phyloP scores from a whole-genome alignment of 2,797 vertebrate genomes.

The Furcifer pardalis region DNA sequence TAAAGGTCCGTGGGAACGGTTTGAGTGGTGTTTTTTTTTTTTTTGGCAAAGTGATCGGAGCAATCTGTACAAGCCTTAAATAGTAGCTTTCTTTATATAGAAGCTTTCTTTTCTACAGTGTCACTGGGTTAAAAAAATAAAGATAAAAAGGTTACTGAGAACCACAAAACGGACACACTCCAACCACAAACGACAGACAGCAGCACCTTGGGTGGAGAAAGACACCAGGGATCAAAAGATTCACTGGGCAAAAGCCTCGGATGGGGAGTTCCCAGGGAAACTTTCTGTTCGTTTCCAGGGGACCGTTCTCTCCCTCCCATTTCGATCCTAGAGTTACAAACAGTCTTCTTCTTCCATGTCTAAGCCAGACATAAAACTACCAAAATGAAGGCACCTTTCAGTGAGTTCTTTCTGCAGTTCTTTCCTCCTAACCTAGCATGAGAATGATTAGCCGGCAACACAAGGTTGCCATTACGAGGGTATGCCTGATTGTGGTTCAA shows the following conservation, averaged over 20 bases:
- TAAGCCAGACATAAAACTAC: too few species aligned
- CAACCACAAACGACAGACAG: neutral
- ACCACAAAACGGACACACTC: neutral
- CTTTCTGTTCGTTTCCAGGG: neutral
- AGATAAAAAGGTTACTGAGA: neutral
- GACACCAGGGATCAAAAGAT: neutral
- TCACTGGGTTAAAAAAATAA: neutral
- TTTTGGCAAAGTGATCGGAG: neutral
- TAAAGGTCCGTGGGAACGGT: neutral
- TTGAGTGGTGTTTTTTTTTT: neutral
- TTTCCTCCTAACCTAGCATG: too few species aligned
- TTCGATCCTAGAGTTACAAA: neutral
- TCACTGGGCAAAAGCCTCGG: neutral
- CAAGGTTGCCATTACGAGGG: too few species aligned
- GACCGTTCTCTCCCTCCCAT: neutral
- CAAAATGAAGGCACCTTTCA: too few species aligned
- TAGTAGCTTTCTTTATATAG: conserved; percentile 13
- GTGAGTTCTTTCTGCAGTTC: too few species aligned
- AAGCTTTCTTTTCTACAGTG: neutral
- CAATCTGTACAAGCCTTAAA: conserved; percentile 8
- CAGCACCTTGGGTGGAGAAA: neutral
- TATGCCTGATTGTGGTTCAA: too few species aligned
- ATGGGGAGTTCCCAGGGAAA: too few species aligned
- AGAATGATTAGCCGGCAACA: too few species aligned
- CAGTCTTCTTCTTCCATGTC: too few species aligned